A percentile compares a stretch with the other conserved stretches of the same genome.
These are phyloP conservation scores for Morelia viridis DNA, from an alignment of 2,797 vertebrate species.

Conservation along the genomic window DNA sequence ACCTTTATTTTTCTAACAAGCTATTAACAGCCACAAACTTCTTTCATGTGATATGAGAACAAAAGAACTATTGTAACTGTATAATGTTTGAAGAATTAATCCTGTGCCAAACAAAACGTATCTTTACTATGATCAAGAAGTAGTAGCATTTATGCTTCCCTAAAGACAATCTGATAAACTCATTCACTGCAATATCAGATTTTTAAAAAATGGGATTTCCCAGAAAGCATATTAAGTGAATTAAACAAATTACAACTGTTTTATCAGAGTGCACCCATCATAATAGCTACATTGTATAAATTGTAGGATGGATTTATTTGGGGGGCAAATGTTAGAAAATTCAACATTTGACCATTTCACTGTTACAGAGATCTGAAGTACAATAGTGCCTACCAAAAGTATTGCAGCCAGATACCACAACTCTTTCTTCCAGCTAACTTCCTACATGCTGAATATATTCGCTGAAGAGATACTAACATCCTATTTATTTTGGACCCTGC, in stretches of 20 bases:
- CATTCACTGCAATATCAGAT: not conserved
- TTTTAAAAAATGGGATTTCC: not conserved
- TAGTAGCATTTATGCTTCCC: not conserved
- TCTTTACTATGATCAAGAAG: not conserved
- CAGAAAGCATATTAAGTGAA: not conserved
- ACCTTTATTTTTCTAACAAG: not conserved
- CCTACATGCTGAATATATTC: not conserved
- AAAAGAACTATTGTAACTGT: not conserved
- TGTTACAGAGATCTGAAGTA: not conserved
- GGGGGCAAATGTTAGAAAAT: slow-evolving; percentile 30
- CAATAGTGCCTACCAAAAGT: not conserved
- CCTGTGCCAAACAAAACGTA: not conserved
- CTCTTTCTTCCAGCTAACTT: slow-evolving; percentile 18
- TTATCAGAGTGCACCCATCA: not conserved
- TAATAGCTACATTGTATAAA: not conserved
- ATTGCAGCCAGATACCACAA: slow-evolving; percentile 7
- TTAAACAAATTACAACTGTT: not conserved
- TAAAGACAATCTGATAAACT: not conserved
- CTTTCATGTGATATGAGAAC: not conserved
- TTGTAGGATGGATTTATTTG: not conserved
- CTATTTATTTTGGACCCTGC: slow-evolving; percentile 39
- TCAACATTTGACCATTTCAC: slow-evolving; percentile 4
- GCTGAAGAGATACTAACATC: not conserved
- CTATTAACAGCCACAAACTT: not conserved
- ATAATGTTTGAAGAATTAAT: not conserved